A percentile compares a stretch with the other conserved stretches of the same genome.
Conservation (phyloP, 2,888 invertebrate genomes). For the Agonopterix arenella region DNA sequence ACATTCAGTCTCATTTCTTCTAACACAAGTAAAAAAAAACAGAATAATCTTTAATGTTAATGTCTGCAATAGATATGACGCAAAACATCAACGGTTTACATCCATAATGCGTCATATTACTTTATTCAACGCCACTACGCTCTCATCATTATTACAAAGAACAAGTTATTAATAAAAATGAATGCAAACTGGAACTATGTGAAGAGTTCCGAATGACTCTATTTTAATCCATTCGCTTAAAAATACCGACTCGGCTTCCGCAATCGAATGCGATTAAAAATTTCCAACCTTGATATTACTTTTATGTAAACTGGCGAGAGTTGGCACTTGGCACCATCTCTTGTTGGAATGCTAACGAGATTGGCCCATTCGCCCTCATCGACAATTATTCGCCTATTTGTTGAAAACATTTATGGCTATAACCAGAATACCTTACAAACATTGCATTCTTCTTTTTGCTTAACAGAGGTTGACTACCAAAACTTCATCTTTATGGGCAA, state of each 20-base stretch:
- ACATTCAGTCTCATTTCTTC: too few relatives aligned
- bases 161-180: constrained; percentile 6
- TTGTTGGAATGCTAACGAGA: constrained; percentile 47
- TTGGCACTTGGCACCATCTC: constrained; percentile 43
- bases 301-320: constrained; percentile 28
- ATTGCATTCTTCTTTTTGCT: too few relatives aligned
- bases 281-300: constrained; percentile 28
- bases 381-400: constrained; percentile 34
- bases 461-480: too few relatives aligned
- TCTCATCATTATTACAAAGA: too few relatives aligned
- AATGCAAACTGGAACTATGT: constrained; percentile 1
- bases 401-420: constrained; percentile 35
- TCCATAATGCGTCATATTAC: too few relatives aligned
- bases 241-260: constrained; percentile 17
- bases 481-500: too few relatives aligned
- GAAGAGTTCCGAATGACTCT: constrained; percentile 8
- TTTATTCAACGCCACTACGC: too few relatives aligned
- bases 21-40: too few relatives aligned
- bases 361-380: constrained; percentile 25
- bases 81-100: too few relatives aligned
- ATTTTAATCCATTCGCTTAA: constrained; percentile 9
- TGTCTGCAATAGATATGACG: too few relatives aligned
- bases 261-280: constrained; percentile 31
- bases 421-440: too few relatives aligned
- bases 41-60: too few relatives aligned